Conservation (phyloP, 2,113 vertebrate genomes). For the Actenoides hombroni region DNA sequence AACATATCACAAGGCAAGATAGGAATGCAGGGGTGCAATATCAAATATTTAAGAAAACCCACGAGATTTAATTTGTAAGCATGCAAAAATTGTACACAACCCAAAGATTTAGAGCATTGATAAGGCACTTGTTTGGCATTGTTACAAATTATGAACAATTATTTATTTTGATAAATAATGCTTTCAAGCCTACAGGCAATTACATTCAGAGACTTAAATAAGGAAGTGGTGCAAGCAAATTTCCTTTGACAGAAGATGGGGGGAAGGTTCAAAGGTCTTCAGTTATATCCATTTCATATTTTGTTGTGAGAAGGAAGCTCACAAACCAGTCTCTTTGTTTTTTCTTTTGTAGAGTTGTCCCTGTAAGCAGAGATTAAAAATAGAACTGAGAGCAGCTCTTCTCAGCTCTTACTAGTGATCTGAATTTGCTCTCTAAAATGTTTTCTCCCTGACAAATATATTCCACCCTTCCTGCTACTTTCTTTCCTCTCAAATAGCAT, state of each 20-base stretch:
- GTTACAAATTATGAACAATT: too few species aligned
- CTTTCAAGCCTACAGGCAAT: background rate
- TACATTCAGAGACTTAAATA: background rate
- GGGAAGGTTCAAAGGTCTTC: background rate
- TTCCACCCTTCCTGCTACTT: background rate
- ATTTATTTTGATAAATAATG: background rate
- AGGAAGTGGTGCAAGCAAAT: background rate
- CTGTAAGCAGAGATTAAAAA: background rate
- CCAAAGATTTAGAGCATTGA: background rate
- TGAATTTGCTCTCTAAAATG: background rate
- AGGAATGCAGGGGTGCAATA: background rate
- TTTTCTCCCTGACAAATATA: background rate
- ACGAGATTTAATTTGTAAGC: background rate
- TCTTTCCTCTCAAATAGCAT: background rate
- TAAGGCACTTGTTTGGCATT: too few species aligned
- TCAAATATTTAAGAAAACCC: background rate
- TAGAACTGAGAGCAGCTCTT: background rate
- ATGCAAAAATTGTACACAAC: background rate
- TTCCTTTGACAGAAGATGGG: background rate
- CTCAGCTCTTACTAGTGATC: background rate
- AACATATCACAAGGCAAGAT: background rate
- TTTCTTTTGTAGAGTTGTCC: background rate
- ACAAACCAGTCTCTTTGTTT: background rate
- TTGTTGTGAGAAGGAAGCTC: background rate
- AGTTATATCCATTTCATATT: background rate